Percentiles rank a stretch among this genome's conserved stretches.
phyloP scores from a whole-genome alignment of 1,140 invertebrate genomes.

The Nixonia krombeini region DNA sequence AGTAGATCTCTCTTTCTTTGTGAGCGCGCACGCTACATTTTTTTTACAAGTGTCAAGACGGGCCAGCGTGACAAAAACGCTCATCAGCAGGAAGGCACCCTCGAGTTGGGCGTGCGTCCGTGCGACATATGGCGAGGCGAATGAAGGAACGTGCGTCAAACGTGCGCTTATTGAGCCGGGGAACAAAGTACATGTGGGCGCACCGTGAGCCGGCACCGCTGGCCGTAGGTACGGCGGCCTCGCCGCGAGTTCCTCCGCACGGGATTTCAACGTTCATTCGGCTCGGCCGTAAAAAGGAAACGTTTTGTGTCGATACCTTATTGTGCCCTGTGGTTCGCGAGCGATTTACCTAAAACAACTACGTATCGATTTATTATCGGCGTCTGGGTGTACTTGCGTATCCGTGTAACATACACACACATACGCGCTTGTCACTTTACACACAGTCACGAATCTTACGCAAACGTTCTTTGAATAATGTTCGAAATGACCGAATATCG shows the following conservation, averaged over 20 bases:
- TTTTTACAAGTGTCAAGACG: conserved; percentile 18
- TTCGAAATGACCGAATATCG: too few relatives aligned
- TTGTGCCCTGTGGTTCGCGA: too few relatives aligned
- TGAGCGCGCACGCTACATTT: neutral
- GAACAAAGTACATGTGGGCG: conserved; percentile 10
- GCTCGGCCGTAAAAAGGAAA: too few relatives aligned
- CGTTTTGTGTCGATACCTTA: too few relatives aligned
- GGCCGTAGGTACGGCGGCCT: conserved; percentile 25
- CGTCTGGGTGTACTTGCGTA: too few relatives aligned
- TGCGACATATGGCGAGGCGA: conserved; percentile 35
- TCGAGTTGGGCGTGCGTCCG: conserved; percentile 21
- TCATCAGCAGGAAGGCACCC: conserved; percentile 31
- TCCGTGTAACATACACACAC: too few relatives aligned
- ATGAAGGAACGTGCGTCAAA: conserved; percentile 35
- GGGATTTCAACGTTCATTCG: conserved; percentile 23
- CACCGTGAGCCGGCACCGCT: neutral
- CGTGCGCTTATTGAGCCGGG: conserved; percentile 16
- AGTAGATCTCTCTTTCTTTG: conserved; percentile 1
- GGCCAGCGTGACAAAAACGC: conserved; percentile 28
- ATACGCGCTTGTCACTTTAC: too few relatives aligned
- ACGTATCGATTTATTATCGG: too few relatives aligned
- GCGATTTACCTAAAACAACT: too few relatives aligned
- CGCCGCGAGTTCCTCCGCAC: conserved; percentile 33
- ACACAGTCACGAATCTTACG: too few relatives aligned
- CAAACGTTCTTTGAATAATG: too few relatives aligned